phyloP scores from a whole-genome alignment of 2,888 invertebrate genomes.

The Tyria jacobaeae region DNA sequence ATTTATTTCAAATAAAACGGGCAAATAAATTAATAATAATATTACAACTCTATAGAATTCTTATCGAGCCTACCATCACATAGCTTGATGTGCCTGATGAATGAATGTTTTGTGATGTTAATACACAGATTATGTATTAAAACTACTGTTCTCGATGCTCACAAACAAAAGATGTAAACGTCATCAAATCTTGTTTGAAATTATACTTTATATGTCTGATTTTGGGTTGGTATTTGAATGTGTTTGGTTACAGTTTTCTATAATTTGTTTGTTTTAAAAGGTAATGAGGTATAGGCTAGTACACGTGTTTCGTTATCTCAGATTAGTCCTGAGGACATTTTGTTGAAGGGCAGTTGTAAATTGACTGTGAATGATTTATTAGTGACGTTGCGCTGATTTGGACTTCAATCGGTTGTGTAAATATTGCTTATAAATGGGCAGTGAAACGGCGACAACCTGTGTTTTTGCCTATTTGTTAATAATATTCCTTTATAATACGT shows the following conservation, averaged over 20 bases:
- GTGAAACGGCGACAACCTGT: neutral
- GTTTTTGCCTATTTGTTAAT: neutral
- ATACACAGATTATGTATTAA: slow-evolving; percentile 78
- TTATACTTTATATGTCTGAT: neutral
- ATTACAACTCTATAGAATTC: slow-evolving; percentile 61
- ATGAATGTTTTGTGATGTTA: slow-evolving; percentile 83
- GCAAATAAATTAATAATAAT: too few species aligned
- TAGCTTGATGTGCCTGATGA: slow-evolving; percentile 79
- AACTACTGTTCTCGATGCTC: slow-evolving; percentile 61
- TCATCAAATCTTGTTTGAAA: slow-evolving; percentile 8
- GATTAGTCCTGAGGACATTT: slow-evolving; percentile 62
- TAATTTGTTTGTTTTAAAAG: slow-evolving; percentile 22
- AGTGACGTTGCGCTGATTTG: slow-evolving; percentile 44
- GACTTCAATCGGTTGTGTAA: slow-evolving; percentile 55
- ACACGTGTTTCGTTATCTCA: slow-evolving; percentile 79
- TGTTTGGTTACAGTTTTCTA: slow-evolving; percentile 1
- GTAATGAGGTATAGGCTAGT: slow-evolving; percentile 69
- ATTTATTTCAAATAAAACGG: neutral
- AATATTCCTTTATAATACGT: neutral
- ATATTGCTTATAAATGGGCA: slow-evolving; percentile 4
- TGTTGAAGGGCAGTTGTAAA: slow-evolving; percentile 68
- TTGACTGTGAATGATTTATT: slow-evolving; percentile 82
- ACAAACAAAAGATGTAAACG: slow-evolving; percentile 13
- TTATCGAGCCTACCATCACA: slow-evolving; percentile 73
- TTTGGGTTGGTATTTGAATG: slow-evolving; percentile 16